Conservation (phyloP, 2,797 vertebrate genomes). For the Chelidonichthys spinosus region DNA sequence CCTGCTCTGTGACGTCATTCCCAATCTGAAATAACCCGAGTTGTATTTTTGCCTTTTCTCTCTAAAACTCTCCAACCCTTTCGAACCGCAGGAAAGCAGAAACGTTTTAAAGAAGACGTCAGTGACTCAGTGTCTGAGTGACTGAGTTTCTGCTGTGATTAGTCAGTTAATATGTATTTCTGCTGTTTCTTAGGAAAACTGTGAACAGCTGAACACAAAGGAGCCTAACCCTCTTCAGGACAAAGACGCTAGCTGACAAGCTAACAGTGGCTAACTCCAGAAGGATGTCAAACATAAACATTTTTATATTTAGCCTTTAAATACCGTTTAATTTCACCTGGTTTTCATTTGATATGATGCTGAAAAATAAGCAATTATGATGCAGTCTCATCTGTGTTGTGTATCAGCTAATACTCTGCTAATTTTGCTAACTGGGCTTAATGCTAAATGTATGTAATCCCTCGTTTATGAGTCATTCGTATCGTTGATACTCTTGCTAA, state of each 20-base stretch:
- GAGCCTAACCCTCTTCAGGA: not conserved
- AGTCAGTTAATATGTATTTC: constrained; percentile 24
- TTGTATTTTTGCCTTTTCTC: constrained; percentile 52
- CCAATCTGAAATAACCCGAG: constrained; percentile 67
- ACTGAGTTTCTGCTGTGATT: constrained; percentile 33
- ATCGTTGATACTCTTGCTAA: constrained; percentile 29
- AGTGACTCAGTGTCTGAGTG: constrained; percentile 66
- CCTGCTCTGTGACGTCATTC: constrained; percentile 70
- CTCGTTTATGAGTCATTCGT: constrained; percentile 60
- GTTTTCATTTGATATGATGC: not conserved
- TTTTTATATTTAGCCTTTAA: not conserved
- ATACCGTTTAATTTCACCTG: not conserved
- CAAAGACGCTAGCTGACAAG: not conserved
- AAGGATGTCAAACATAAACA: too few relatives aligned
- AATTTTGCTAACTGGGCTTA: constrained; percentile 45
- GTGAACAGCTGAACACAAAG: not conserved
- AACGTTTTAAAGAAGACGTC: constrained; percentile 57
- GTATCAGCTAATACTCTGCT: constrained; percentile 6
- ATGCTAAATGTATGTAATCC: constrained; percentile 49
- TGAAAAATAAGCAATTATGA: not conserved
- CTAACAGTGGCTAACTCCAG: not conserved
- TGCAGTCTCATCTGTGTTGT: not conserved
- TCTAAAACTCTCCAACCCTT: constrained; percentile 52
- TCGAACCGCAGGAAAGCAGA: constrained; percentile 67
- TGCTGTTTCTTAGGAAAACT: constrained; percentile 26